Evolutionary conservation across 1,140 invertebrate genomes (phyloP).

Genomic region (Holcopasites calliopsidis): DNA sequence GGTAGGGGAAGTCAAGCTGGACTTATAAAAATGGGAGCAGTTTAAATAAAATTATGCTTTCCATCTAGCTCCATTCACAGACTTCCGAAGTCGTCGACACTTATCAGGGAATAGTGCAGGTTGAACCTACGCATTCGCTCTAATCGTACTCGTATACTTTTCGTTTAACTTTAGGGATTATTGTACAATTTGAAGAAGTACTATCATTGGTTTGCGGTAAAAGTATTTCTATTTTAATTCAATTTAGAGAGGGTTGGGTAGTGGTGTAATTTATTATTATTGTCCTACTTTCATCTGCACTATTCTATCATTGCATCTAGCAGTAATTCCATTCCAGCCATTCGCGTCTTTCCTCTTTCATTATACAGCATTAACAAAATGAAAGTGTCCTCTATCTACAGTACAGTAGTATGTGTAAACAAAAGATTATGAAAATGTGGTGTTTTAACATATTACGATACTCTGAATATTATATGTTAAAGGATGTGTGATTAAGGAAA

Average conservation of each 20-base stretch:
- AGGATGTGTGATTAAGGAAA: conserved; percentile 21
- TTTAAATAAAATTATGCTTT: conserved; percentile 58
- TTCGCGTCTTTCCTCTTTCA: conserved; percentile 16
- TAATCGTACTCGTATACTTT: conserved; percentile 5
- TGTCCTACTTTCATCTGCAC: conserved; percentile 25
- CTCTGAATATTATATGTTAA: conserved; percentile 19
- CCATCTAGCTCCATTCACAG: conserved; percentile 23
- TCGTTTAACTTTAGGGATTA: conserved; percentile 28
- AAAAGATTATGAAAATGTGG: conserved; percentile 21
- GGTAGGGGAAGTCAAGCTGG: conserved; percentile 81
- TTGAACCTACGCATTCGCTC: background rate
- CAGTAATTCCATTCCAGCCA: conserved; percentile 29
- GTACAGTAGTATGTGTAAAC: conserved; percentile 22
- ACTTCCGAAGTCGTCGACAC: conserved; percentile 30
- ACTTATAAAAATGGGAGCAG: conserved; percentile 78
- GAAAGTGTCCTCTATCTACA: conserved; percentile 23
- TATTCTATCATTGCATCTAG: conserved; percentile 18
- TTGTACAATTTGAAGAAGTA: conserved; percentile 16
- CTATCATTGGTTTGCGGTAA: conserved; percentile 7
- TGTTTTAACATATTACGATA: conserved; percentile 34
- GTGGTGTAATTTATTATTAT: background rate
- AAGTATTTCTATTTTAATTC: background rate
- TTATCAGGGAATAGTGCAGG: conserved; percentile 33
- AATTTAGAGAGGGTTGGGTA: background rate
- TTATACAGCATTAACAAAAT: conserved; percentile 19